Conservation (phyloP, 2,797 vertebrate species). For the Enteromius radiatus region DNA sequence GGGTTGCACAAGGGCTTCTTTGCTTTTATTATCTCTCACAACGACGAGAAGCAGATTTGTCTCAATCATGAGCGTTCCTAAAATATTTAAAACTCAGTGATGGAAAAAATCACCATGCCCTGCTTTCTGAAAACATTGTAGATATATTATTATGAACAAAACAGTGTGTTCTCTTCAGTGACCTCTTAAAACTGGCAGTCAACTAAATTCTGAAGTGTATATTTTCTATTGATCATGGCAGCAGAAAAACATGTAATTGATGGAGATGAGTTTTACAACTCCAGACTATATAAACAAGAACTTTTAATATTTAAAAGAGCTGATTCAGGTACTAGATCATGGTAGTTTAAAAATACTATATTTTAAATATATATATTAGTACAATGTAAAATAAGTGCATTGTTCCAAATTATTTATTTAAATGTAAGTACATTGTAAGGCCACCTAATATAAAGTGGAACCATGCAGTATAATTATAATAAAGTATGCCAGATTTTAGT, state of each 20-base stretch:
- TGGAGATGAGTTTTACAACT: not conserved
- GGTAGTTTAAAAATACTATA: too few relatives aligned
- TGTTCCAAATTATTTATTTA: too few relatives aligned
- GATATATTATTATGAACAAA: constrained; percentile 10
- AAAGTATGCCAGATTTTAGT: not conserved
- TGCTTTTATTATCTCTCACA: constrained; percentile 29
- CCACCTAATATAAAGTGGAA: too few relatives aligned
- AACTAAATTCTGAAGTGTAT: not conserved
- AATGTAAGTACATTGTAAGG: too few relatives aligned
- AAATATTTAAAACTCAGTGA: constrained; percentile 22
- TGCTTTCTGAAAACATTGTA: not conserved
- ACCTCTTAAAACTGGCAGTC: not conserved
- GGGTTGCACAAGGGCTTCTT: not conserved
- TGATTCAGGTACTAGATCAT: not conserved
- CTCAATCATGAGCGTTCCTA: constrained; percentile 15
- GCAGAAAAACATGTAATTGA: not conserved
- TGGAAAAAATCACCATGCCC: not conserved
- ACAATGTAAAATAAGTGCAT: too few relatives aligned
- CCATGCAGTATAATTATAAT: too few relatives aligned
- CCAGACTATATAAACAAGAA: not conserved
- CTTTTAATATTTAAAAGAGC: not conserved
- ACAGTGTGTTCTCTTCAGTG: not conserved
- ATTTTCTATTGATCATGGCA: not conserved
- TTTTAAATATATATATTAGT: too few relatives aligned
- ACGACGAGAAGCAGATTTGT: constrained; percentile 8